These are phyloP conservation scores for Plagodis pulveraria DNA, from an alignment of 2,888 invertebrate species.

Conservation along the genomic window DNA sequence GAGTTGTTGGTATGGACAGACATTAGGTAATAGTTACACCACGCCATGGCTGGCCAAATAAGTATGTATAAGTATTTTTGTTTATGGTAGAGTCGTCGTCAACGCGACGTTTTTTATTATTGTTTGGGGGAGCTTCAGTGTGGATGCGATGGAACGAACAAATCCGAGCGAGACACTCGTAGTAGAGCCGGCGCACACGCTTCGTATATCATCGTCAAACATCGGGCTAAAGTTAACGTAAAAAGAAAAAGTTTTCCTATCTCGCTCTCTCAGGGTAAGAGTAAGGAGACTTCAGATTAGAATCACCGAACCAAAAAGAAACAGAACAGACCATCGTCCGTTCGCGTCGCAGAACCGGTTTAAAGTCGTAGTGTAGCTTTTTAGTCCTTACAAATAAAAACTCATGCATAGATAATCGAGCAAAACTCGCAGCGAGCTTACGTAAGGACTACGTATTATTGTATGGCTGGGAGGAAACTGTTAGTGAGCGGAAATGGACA, in stretches of 20 bases:
- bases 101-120: too few species aligned
- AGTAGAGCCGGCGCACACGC: conserved; percentile 57
- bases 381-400: conserved; percentile 71
- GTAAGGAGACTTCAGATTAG: conserved; percentile 64
- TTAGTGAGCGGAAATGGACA: conserved; percentile 77
- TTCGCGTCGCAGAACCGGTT: conserved; percentile 70
- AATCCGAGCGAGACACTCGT: conserved; percentile 37
- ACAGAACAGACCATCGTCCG: conserved; percentile 68
- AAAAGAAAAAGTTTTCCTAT: conserved; percentile 50
- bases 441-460: conserved; percentile 44
- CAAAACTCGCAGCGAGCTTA: conserved; percentile 59
- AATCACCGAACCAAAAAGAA: conserved; percentile 80
- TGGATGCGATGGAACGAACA: too few species aligned
- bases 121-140: too few species aligned
- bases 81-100: too few species aligned
- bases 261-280: conserved; percentile 55
- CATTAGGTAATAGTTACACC: too few species aligned
- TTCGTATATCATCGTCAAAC: conserved; percentile 57
- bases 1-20: conserved; percentile 41
- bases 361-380: conserved; percentile 62
- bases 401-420: conserved; percentile 74
- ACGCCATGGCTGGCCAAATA: too few species aligned
- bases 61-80: too few species aligned
- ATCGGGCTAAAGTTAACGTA: conserved; percentile 50
- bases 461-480: conserved; percentile 67